Evolutionary conservation across 2,797 vertebrate species (phyloP).

Genomic region (Macropodus opercularis): DNA sequence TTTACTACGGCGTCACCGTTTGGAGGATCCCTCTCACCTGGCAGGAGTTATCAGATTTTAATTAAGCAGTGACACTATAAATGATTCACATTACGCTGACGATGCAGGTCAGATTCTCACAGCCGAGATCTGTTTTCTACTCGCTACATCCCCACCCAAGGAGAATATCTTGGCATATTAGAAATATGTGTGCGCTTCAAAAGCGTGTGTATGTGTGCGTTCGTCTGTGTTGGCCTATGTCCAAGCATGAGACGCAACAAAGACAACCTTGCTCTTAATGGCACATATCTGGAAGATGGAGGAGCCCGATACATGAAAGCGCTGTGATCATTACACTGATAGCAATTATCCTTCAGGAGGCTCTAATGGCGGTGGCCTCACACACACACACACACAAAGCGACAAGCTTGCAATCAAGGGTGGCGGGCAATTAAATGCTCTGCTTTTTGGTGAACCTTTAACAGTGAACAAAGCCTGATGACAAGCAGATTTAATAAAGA

Average conservation of each 20-base stretch:
- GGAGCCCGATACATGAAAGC: constrained; percentile 75
- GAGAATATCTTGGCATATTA: constrained; percentile 65
- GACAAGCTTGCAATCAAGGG: constrained; percentile 71
- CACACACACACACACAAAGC: constrained; percentile 12
- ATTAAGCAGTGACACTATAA: constrained; percentile 49
- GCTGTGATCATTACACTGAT: constrained; percentile 80
- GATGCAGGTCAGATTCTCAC: constrained; percentile 48
- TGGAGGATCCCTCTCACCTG: constrained; percentile 41
- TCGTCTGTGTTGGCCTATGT: constrained; percentile 66
- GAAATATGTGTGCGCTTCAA: constrained; percentile 59
- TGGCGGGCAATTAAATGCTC: constrained; percentile 75
- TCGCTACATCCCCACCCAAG: constrained; percentile 14
- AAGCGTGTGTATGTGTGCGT: constrained; percentile 22
- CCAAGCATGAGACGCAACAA: constrained; percentile 74
- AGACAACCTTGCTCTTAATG: constrained; percentile 81
- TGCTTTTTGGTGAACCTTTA: constrained; percentile 76
- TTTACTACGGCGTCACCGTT: no score
- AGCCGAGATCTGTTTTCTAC: constrained; percentile 21
- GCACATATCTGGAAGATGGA: constrained; percentile 77
- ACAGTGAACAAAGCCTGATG: constrained; percentile 73
- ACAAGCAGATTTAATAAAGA: constrained; percentile 69
- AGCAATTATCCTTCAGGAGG: constrained; percentile 81
- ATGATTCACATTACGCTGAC: constrained; percentile 67
- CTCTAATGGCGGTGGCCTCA: constrained; percentile 70
- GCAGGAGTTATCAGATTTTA: constrained; percentile 48